Evolutionary conservation across 2,888 invertebrate genomes (phyloP).

Genomic region (Furcula furcula): DNA sequence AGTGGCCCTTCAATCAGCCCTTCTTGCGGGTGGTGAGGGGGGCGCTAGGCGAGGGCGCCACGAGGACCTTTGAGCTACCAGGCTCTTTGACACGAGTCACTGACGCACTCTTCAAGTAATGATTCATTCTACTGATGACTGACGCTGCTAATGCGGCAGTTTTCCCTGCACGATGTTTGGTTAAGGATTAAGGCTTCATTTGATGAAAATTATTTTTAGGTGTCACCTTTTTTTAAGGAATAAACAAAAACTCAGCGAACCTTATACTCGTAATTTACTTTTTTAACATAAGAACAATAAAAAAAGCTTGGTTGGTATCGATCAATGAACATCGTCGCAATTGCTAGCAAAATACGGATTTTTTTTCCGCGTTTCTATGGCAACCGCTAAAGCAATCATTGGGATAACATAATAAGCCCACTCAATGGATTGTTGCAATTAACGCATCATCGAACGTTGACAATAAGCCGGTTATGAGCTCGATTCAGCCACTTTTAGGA

Average conservation of each 20-base stretch:
- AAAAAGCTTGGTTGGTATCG: no score
- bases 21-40: slow-evolving; percentile 62
- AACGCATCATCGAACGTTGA: slow-evolving; percentile 44
- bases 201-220: slow-evolving; percentile 49
- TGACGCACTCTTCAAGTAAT: slow-evolving; percentile 81
- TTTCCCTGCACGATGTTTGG: slow-evolving; percentile 60
- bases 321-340: no score
- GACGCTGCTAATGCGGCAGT: slow-evolving; percentile 76
- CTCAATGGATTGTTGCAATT: slow-evolving; percentile 25
- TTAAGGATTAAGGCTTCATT: slow-evolving; percentile 58
- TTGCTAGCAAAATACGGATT: no score
- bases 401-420: slow-evolving; percentile 3
- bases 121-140: slow-evolving; percentile 81
- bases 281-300: no score
- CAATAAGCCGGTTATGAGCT: slow-evolving; percentile 53
- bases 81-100: slow-evolving; percentile 81
- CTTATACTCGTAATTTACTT: no score
- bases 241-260: no score
- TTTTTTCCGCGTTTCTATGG: no score
- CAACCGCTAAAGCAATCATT: not conserved
- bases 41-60: slow-evolving; percentile 40
- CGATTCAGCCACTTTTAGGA: slow-evolving; percentile 49
- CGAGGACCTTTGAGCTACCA: slow-evolving; percentile 78
- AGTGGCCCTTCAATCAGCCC: slow-evolving; percentile 81
- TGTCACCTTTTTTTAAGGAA: no score